Evolutionary conservation across 1,140 invertebrate genomes (phyloP), one percentile per base, ranked within the genome.

Genomic region (Drosophila paulistorum): DNA sequence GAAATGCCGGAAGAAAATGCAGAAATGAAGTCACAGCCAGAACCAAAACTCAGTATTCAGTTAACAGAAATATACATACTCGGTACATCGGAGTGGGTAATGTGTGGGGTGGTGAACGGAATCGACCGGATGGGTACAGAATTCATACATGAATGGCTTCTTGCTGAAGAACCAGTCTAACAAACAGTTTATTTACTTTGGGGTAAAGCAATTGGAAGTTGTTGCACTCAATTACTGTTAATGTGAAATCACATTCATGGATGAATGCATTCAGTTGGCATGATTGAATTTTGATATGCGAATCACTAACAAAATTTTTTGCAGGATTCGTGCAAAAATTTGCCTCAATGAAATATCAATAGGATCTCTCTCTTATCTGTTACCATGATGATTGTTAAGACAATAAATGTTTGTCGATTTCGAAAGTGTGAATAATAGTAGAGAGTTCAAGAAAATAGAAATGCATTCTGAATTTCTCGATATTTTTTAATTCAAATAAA

Each of bases 11-110:
- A 85, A 77, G 77, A 76, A 73, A 72, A 79, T 74, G 74, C 73
- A 80, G 51, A 85, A 84, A 84, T 85, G 81, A 74, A 80, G 81
- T 84, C 81, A 74, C 72, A 83, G 76, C 33, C 60, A 60, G 33
- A 10, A 41, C 41, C 39, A 61, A 63, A 17, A 37, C 30, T 14
- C 30, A 37, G 57, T 59, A 37, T 59, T 37, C 57, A 37, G 57
- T 59, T 59, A 65, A 45, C 41, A 17, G 39, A 45, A 62, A 45
- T 62, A 51, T 20, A 51, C 10, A 51, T 1, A 13, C 30, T 30
- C 30, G 30, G 30, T 30, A 30, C 30, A 30, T 30, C 30, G 30
- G n/a, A 5, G 57, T 11, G 57, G 35, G 30, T 17, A 11, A 58
- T 20, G 30, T 41, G 17, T 20, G 39, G 23, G 13, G 14, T 9